Base-by-base conservation (phyloP, 1,140 invertebrate species). In the Aphelinus certus region DNA sequence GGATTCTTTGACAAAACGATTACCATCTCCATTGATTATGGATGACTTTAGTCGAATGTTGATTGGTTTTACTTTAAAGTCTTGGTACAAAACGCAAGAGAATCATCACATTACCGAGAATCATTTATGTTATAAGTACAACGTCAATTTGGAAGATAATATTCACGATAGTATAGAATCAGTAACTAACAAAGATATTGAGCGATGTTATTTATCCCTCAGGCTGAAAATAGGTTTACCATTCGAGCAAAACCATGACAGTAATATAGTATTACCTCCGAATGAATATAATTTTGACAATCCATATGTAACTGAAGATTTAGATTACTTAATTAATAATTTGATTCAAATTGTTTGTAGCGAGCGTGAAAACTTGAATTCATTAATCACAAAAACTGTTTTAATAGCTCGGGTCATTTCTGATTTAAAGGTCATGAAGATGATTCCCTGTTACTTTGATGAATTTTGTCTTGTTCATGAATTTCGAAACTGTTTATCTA, bases 41-140 rank as follows among this genome's bases (percentile, higher is more conserved):
- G 72, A 80, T 63, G 76, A 78, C 51, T 46, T 81, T n/a, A 79
- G 78, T 80, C 62, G 79, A 70, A 26, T 83, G 70, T 75, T 84
- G 78, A 81, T 81, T 78, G 58, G 81, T 65, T 79, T 82, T 26
- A 77, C 82, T 45, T 75, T 86, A 48, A 82, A 83, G 74, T 79
- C 79, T 3, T 85, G 83, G 78, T 83, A 82, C 71, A 65, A 79
- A 46, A 0, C 42, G 10, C 7, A 7, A 0, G 42, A 66, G 26
- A 26, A 26, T 26, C 26, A 26, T 26, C 26, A 53, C n/a, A 43
- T 72, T 49, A 43, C 46, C 1, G 7, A 7, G 2, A 60, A 60
- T 42, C 45, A 55, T 53, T 77, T 43, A 10, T 43, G 77, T 56
- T 58, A 62, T 48, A 60, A 1, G 2, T 26, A 68, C 6, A 55